phyloP scores from a whole-genome alignment of 1,140 invertebrate species.

The Homalodisca vitripennis region DNA sequence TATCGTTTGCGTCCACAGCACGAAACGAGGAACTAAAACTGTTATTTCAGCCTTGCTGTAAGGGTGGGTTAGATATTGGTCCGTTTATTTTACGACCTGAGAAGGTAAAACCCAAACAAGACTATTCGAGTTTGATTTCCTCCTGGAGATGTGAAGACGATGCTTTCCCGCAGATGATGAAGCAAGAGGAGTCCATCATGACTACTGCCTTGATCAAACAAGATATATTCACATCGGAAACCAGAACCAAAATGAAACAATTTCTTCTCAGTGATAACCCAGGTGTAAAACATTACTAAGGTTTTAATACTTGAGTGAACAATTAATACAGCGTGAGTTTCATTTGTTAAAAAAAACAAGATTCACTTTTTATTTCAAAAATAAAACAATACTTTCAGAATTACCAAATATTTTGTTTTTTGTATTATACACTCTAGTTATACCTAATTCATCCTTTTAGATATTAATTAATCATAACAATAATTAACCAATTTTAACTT shows the following conservation, averaged over 20 bases:
- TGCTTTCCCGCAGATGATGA: not conserved
- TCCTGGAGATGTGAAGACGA: not conserved
- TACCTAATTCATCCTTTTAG: no score
- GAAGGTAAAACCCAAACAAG: not conserved
- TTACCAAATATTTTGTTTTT: no score
- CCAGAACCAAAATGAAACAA: constrained; percentile 7
- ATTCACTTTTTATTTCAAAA: no score
- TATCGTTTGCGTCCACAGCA: constrained; percentile 9
- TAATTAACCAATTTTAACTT: no score
- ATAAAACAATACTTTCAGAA: no score
- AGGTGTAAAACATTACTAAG: no score
- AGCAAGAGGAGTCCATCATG: not conserved
- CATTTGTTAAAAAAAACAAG: no score
- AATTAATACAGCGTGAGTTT: no score
- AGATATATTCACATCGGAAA: constrained; percentile 5
- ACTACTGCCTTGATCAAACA: not conserved
- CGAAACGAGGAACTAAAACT: constrained; percentile 15
- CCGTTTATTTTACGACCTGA: not conserved
- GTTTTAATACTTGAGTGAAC: no score
- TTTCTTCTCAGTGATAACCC: constrained; percentile 5
- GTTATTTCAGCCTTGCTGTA: constrained; percentile 11
- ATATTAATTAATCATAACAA: no score
- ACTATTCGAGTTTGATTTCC: no score
- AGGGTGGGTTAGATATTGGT: constrained; percentile 13
- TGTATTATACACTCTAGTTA: no score